Percentiles rank a stretch among this genome's conserved stretches.
These are phyloP conservation scores for Brachyptera putata DNA, from an alignment of 2,888 invertebrate genomes.

Conservation along the genomic window DNA sequence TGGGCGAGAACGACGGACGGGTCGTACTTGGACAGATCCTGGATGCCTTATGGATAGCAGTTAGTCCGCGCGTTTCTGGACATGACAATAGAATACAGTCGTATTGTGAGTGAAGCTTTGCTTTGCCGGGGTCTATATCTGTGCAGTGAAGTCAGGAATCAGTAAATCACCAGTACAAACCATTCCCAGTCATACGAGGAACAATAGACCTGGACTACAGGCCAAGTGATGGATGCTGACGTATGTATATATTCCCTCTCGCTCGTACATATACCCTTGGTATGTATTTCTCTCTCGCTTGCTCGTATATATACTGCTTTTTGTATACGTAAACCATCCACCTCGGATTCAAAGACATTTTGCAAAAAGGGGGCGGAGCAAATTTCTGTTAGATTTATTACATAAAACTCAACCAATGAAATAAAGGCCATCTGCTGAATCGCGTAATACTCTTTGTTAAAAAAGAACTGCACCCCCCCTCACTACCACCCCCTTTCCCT, in stretches of 20 bases:
- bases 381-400: conserved; percentile 33
- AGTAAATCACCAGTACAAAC: conserved; percentile 31
- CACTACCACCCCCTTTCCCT: too few relatives aligned
- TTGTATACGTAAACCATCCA: conserved; percentile 26
- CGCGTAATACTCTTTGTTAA: conserved; percentile 21
- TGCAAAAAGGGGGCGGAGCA: conserved; percentile 30
- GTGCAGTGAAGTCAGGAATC: conserved; percentile 25
- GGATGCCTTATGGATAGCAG: conserved; percentile 15
- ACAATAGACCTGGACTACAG: conserved; percentile 26
- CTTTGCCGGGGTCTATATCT: conserved; percentile 13
- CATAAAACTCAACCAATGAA: conserved; percentile 34
- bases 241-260: too few relatives aligned
- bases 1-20: background rate
- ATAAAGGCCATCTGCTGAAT: conserved; percentile 49
- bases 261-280: too few relatives aligned
- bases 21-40: conserved; percentile 10
- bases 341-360: conserved; percentile 30
- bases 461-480: conserved; percentile 20
- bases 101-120: conserved; percentile 27
- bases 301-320: conserved; percentile 19
- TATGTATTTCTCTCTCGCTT: too few relatives aligned
- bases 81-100: conserved; percentile 16
- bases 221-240: conserved; percentile 31
- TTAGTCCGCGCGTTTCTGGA: background rate
- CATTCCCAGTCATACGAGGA: conserved; percentile 31